Evolutionary conservation across 2,888 invertebrate species (phyloP), one percentile per base, ranked within the genome.

Genomic region (Acleris literana): DNA sequence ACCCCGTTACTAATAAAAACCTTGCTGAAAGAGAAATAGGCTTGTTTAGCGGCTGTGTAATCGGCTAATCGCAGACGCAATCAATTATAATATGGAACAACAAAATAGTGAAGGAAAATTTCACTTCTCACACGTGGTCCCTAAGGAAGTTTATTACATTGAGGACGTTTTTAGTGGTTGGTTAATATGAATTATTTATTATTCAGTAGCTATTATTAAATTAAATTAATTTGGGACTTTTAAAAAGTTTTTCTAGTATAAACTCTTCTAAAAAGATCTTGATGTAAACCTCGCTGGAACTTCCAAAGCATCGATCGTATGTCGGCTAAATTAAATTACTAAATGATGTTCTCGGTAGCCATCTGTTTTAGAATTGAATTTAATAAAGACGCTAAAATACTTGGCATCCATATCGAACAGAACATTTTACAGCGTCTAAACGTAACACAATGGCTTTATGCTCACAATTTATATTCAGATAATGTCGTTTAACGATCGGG

Each of bases 401-500:
- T 65, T 65, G 60, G 60, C 55, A 65, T 56, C 44, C 57, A 57
- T 56, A 65, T 55, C 55, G 55, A 56, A 65, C 51, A 55, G 33
- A 22, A 51, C 54, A 59, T 55, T 65, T 65, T 65, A 55, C 55
- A 60, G 20, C 51, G 29, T 65, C 51, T 60, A 46, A 65, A 60
- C 60, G 54, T 55, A 60, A 56, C 55, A 66, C 61, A 66, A 66
- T 61, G 57, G 66, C 61, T 61, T 62, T 53, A 66, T 62, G 61
- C 25, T 57, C 52, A 52, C 61, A 66, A 62, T 61, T 66, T 61
- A 56, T 62, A 62, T 66, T 57, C 66, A 61, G 61, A 56, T 62
- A 57, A 72, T 65, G 72, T 73, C 70, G 69, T 69, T 74, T 74
- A 71, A 77, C 74, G 72, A 74, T 70, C 68, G 63, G 64, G 69